Conservation (phyloP, 2,113 vertebrate genomes). For the Varanus komodoensis region DNA sequence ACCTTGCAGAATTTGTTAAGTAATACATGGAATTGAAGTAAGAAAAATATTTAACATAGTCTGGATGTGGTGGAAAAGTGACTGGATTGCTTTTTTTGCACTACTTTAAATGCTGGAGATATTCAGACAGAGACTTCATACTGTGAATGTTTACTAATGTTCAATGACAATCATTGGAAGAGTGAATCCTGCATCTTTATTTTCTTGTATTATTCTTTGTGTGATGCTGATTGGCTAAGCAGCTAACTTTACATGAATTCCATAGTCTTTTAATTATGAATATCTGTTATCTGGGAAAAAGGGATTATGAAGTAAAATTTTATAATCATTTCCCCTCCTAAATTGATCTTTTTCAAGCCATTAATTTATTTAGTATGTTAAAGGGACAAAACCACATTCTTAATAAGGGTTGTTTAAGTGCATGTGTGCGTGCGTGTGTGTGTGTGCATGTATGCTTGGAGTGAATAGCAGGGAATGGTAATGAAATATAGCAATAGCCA, state of each 20-base stretch:
- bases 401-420: background rate
- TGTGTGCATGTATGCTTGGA: background rate
- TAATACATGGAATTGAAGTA: conserved; percentile 72
- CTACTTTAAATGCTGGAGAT: conserved; percentile 84
- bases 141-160: conserved; percentile 86
- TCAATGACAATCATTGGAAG: conserved; percentile 86
- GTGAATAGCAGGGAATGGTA: background rate
- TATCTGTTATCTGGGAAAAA: conserved; percentile 73
- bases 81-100: conserved; percentile 86
- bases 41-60: conserved; percentile 72
- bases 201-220: conserved; percentile 74
- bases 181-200: conserved; percentile 76
- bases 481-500: conserved; percentile 21
- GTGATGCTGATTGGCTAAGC: conserved; percentile 69
- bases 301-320: conserved; percentile 78
- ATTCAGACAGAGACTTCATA: conserved; percentile 83
- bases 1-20: conserved; percentile 74
- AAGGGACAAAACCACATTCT: conserved; percentile 1
- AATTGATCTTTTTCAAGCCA: conserved; percentile 72
- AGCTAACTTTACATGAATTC: conserved; percentile 68
- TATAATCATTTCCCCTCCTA: conserved; percentile 72
- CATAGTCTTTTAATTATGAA: conserved; percentile 71
- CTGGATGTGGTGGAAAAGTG: conserved; percentile 74
- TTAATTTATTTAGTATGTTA: conserved; percentile 31
- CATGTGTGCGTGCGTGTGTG: too few relatives aligned